These are phyloP conservation scores for Syncerus caffer DNA, from an alignment of 2,797 vertebrate species.

Conservation along the genomic window DNA sequence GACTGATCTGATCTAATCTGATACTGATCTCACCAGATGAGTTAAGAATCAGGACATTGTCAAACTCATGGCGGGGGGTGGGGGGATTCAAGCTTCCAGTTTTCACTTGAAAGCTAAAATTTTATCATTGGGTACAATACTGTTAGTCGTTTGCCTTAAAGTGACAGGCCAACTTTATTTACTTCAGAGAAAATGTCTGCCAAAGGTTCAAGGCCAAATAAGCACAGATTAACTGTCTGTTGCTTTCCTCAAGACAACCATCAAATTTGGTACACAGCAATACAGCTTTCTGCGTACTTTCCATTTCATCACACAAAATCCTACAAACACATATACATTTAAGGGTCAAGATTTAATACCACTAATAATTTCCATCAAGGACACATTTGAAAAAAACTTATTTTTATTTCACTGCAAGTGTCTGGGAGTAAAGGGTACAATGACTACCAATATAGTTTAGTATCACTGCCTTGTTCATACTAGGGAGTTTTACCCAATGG, in stretches of 20 bases:
- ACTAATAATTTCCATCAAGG: background rate
- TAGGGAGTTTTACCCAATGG: background rate
- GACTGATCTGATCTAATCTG: no score
- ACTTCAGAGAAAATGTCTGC: background rate
- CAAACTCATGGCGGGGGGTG: background rate
- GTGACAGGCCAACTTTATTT: background rate
- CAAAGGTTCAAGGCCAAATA: background rate
- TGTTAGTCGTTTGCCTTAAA: conserved; percentile 10
- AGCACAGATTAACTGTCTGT: background rate
- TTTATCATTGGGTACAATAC: background rate
- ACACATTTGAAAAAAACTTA: background rate
- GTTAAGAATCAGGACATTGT: background rate
- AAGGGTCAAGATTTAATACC: conserved; percentile 17
- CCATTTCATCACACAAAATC: conserved; percentile 10
- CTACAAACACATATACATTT: background rate
- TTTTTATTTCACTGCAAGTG: background rate
- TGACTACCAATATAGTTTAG: background rate
- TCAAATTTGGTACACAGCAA: background rate
- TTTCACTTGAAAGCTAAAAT: conserved; percentile 3
- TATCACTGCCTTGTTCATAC: background rate
- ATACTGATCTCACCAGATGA: background rate
- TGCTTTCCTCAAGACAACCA: conserved; percentile 1
- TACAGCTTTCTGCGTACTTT: background rate
- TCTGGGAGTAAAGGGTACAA: background rate
- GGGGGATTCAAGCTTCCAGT: background rate